Evolutionary conservation across 92 coral and sea anemone species (phyloP).

Genomic region (Porites divaricata): DNA sequence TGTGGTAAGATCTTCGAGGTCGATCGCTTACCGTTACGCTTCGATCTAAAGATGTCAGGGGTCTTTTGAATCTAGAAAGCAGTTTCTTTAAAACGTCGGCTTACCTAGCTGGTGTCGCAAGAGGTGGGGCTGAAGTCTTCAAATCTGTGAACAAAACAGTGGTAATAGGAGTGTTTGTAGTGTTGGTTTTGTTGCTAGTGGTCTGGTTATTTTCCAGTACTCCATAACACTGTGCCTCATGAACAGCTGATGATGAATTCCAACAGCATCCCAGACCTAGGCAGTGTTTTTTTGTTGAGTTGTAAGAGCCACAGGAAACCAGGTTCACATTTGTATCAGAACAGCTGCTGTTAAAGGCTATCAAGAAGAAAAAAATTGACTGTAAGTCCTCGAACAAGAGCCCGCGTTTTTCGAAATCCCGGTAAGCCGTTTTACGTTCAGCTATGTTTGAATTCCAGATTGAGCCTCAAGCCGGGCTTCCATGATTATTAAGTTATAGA

Average conservation of each 20-base stretch:
- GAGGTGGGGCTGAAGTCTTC: neutral
- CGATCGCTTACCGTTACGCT: too few relatives aligned
- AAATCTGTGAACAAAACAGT: neutral
- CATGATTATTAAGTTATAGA: too few relatives aligned
- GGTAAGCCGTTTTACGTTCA: too few relatives aligned
- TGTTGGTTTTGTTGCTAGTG: neutral
- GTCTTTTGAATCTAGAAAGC: too few relatives aligned
- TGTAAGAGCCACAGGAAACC: slow-evolving; percentile 60
- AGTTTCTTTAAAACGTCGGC: neutral
- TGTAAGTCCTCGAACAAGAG: too few relatives aligned
- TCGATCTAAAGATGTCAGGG: too few relatives aligned
- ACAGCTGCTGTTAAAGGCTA: slow-evolving; percentile 11
- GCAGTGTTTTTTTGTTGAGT: slow-evolving; percentile 51
- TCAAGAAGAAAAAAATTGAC: neutral
- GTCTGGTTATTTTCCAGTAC: slow-evolving; percentile 11
- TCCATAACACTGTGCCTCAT: slow-evolving; percentile 24
- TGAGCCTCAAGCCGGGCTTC: too few relatives aligned
- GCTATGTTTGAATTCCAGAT: too few relatives aligned
- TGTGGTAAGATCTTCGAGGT: too few relatives aligned
- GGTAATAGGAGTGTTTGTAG: slow-evolving; percentile 29
- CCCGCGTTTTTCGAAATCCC: too few relatives aligned
- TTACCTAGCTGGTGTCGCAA: slow-evolving; percentile 19
- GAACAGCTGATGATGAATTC: slow-evolving; percentile 49
- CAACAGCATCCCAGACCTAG: slow-evolving; percentile 78
- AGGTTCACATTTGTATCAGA: slow-evolving; percentile 9